Conservation (phyloP, 1,140 invertebrate species). For the Cryptotermes secundus region DNA sequence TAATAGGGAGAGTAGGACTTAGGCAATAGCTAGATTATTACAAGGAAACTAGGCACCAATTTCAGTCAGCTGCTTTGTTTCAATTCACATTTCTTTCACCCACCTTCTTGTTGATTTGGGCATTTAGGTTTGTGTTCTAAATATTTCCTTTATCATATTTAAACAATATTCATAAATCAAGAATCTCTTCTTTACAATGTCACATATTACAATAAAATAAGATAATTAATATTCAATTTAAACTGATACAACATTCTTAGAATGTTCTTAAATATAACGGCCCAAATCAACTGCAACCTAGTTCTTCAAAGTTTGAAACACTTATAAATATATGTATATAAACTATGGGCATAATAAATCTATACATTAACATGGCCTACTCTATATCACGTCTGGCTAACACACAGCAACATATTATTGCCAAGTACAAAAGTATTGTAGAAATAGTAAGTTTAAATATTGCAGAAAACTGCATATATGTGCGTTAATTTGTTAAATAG, state of each 20-base stretch:
- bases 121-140: neutral
- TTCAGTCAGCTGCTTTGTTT: neutral
- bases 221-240: neutral
- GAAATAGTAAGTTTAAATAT: slow-evolving; percentile 2
- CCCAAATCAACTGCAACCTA: slow-evolving; percentile 14
- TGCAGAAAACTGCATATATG: neutral
- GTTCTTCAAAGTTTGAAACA: neutral
- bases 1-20: neutral
- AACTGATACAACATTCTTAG: neutral
- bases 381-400: neutral
- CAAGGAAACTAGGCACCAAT: neutral
- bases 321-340: slow-evolving; percentile 21
- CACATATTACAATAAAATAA: neutral
- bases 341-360: slow-evolving; percentile 13
- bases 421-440: neutral
- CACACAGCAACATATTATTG: neutral
- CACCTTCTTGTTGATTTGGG: neutral
- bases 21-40: slow-evolving; percentile 16
- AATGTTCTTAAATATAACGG: slow-evolving; percentile 9
- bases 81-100: neutral
- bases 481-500: neutral
- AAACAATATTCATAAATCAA: neutral
- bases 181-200: neutral
- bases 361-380: neutral
- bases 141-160: neutral